Base-by-base conservation (phyloP, 2,113 vertebrate genomes). In the Chrysemys picta region DNA sequence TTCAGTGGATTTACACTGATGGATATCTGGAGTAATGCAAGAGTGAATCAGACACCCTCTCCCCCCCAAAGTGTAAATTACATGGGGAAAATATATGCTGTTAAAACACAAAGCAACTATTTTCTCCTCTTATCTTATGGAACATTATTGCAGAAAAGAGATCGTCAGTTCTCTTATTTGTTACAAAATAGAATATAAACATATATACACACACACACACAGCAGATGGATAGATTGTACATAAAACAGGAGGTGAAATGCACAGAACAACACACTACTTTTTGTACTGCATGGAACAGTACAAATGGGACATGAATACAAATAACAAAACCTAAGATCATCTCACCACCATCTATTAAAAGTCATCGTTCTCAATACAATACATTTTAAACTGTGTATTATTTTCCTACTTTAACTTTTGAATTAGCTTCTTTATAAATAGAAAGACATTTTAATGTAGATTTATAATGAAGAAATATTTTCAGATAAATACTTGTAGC, bases 401-500 rank as follows among this genome's bases (percentile, higher is more conserved):
- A 87, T 93, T 94, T 93, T 93, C 79, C 84, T 80, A 84, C 88
- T 94, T 96, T 96, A 97, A 95, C 96, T 95, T 93, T 95, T 72
- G n/a, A 96, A 95, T 84, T 90, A 95, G 95, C 86, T 92, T 95
- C 91, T 93, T 96, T 96, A 84, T 76, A 95, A 80, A 92, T 56
- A 50, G 45, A 97, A 96, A 86, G 89, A 95, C 59, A 95, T 80
- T 94, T 95, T 21, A 85, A 94, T 96, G 86, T 82, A 80, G 79
- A 84, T 97, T 96, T 57, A 80, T 93, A 62, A 94, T 81, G 22
- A 90, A 95, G n/a, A 97, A 92, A 47, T 22, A 22, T 92, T 97
- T 97, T 65, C 91, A 93, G 96, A 93, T 69, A 95, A 93, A 76
- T 93, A 96, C 49, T 93, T 98, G 97, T 90, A 94, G 89, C 91